Base-by-base conservation (phyloP, 2,113 vertebrate genomes). In the Brachyhypopomus gauderio region DNA sequence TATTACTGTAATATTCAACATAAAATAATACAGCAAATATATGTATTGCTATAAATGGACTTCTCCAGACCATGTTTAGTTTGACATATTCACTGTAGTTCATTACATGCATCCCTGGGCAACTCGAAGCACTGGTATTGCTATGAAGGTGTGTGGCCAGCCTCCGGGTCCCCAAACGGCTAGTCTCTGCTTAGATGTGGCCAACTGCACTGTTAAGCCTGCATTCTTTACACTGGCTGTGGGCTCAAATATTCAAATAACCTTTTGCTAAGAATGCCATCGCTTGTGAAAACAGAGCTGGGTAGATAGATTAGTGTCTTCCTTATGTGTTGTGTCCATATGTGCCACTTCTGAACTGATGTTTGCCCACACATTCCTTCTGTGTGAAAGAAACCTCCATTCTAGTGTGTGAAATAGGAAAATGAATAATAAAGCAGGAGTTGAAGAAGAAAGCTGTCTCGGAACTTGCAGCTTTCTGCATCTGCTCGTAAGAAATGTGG, bases 141-240 rank as follows among this genome's bases (percentile, higher is more conserved):
- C 55, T 20, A 34, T 20, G 22, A 55, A 80, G 69, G 25, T 34
- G 30, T 71, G 36, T 23, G 41, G 19, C 36, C 66, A 60, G 27
- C 66, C 62, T 36, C 27, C 3, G 25, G 2, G 4, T 6, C 48
- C 56, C 64, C 38, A 30, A 17, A n/a, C 34, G 30, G 30, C 77
- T 55, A 17, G 23, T 23, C 56, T 74, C 56, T 75, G 77, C 34
- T 30, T 55, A 41, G 30, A 55, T 36, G 34, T 55, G n/a, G 20
- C 48, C 23, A 80, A 80, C 60, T 41, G 23, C 74, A 81, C 81
- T 69, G 70, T 81, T 81, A 73, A 48, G 41, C 7, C 71, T 36
- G 45, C 48, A 48, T 79, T 71, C 34, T 27, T 19, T 20, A 16
- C 58, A 63, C 60, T 73, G 59, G 23, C 17, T 82, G 0, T 62